Evolutionary conservation across 1,140 invertebrate genomes (phyloP), one percentile per base, ranked within the genome.

Genomic region (Aplysia californica): DNA sequence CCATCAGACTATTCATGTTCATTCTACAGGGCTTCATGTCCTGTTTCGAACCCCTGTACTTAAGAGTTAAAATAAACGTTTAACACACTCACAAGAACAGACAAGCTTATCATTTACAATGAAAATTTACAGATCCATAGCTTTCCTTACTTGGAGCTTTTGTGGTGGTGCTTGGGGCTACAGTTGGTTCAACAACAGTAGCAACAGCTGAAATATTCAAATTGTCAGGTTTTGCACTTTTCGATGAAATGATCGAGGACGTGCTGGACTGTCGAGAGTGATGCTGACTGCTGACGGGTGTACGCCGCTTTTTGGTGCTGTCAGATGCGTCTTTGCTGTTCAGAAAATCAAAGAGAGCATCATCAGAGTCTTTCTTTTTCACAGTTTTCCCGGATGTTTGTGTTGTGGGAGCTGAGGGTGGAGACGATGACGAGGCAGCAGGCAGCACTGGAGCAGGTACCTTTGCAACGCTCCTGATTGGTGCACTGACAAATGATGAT

Each of bases 301-400:
- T 85, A 5, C n/a, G 75, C 35, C 81, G 80, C 41, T 80, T 82
- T 65, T 83, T 85, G 0, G 65, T 69, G 21, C 61, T 71, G 20
- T 87, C 83, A 29, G 80, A 41, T n/a, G 84, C 77, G 26, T 87
- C 86, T 67, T 81, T 83, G 68, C 87, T 88, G 76, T 91, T 91
- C 10, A 91, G 78, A 84, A 90, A 91, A 68, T 90, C 87, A 84
- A 91, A 89, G 50, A 91, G 79, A 21, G 90, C 89, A 70, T 89
- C 89, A 79, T 93, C 86, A 87, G 91, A 77, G 93, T 86, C 83
- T 78, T 84, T 86, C 70, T 85, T 86, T 61, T 85, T 86, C 0
- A 69, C 50, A 23, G 6, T 39, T 10, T 44, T 33, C 2, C 21
- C 21, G 35, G 78, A 58, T 39, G 75, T 20, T 59, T 78, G 78